Evolutionary conservation across 2,113 vertebrate species (phyloP), one percentile per base, ranked within the genome.

Genomic region (Alethe castanea): DNA sequence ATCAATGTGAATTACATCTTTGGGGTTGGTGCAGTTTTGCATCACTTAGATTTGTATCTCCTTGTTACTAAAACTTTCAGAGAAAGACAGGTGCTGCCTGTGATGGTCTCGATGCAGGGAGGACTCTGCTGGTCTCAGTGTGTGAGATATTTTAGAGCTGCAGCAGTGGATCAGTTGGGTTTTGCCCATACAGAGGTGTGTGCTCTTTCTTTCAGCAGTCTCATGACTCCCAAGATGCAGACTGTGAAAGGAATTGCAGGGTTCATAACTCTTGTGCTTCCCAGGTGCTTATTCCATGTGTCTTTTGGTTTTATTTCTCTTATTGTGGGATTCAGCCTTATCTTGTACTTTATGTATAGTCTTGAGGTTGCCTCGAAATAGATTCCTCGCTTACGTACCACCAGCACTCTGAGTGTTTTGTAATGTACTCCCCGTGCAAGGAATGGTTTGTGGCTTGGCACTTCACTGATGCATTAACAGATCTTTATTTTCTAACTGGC

Each of bases 71-170:
- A 54, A 78, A 36, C 38, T 81, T 56, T 8, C 0, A 0, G 11
- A 44, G 50, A 83, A 82, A 17, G n/a, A 19, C 1, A 1, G 33
- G 3, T 62, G 26, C 33, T 93, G 22, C 61, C 8, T n/a, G 40
- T 11, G 5, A 7, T 56, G 26, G 12, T 38, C 36, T 57, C 0
- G 0, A 1, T 61, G 15, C 4, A 19, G 53, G 22, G 35, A 78
- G 56, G 33, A 26, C 38, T 62, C 11, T 19, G 23, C 23, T 52
- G 40, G 17, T 61, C 22, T 56, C 42, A 14, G 7, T 6, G 28
- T n/a, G 26, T 0, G 1, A 38, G 62, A 2, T 48, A 24, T 38
- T 62, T 38, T 17, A 35, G 45, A 61, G 19, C 15, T 76, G 33
- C n/a, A 42, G 71, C 2, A 5, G 53, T 73, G 42, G 19, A 12